phyloP scores from a whole-genome alignment of 2,888 invertebrate species.

The Scaeva pyrastri region DNA sequence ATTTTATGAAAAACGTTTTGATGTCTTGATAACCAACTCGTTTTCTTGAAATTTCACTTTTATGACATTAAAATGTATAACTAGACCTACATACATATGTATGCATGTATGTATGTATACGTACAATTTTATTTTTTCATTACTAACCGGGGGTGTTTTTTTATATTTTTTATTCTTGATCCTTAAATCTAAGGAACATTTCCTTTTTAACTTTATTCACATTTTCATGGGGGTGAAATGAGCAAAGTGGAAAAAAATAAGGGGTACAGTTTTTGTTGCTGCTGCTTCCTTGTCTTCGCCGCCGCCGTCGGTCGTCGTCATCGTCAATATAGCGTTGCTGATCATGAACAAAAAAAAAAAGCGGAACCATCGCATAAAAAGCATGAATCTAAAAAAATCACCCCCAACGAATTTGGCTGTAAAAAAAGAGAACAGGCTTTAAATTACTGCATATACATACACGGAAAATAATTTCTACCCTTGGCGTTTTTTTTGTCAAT shows the following conservation, averaged over 20 bases:
- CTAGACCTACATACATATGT: not conserved
- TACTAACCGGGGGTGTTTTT: conserved; percentile 40
- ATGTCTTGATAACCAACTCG: not conserved
- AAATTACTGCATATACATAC: conserved; percentile 42
- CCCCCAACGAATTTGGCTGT: conserved; percentile 57
- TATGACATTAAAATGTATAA: too few relatives aligned
- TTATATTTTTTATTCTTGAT: conserved; percentile 32
- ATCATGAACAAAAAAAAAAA: conserved; percentile 32
- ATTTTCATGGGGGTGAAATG: conserved; percentile 67
- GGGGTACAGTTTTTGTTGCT: conserved; percentile 63
- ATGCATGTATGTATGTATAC: not conserved
- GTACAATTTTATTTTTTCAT: conserved; percentile 3
- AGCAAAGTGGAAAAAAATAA: conserved; percentile 50
- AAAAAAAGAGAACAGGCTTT: conserved; percentile 55
- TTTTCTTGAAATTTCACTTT: not conserved
- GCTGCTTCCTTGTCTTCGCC: conserved; percentile 30
- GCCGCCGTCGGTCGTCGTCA: too few relatives aligned
- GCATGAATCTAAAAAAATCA: conserved; percentile 57
- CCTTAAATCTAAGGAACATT: conserved; percentile 44
- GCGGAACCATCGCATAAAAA: conserved; percentile 48
- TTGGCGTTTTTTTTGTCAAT: conserved; percentile 39
- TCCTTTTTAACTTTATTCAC: conserved; percentile 45
- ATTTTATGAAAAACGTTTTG: too few relatives aligned
- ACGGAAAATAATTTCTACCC: conserved; percentile 58
- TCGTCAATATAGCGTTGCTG: conserved; percentile 46